These are phyloP conservation scores for Endotricha flammealis DNA, from an alignment of 2,888 invertebrate species.

Conservation along the genomic window DNA sequence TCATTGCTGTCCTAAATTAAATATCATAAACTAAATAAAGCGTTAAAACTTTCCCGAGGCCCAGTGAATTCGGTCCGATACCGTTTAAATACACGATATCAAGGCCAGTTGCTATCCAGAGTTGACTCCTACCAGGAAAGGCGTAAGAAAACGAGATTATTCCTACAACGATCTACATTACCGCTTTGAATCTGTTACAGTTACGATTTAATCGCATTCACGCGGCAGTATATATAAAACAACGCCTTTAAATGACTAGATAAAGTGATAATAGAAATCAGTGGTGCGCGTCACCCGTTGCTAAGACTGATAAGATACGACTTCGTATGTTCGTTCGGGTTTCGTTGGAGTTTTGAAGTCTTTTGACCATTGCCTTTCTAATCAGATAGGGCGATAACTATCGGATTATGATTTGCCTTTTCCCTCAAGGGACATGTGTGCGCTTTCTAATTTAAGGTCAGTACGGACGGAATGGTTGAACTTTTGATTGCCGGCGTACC, in stretches of 20 bases:
- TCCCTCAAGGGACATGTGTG: not conserved
- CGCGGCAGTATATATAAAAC: slow-evolving; percentile 30
- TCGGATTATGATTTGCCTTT: slow-evolving; percentile 1
- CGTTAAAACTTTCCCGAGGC: slow-evolving; percentile 15
- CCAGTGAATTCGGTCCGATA: slow-evolving; percentile 15
- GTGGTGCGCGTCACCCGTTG: slow-evolving; percentile 38
- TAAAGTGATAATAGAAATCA: slow-evolving; percentile 38
- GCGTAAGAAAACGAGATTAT: not conserved
- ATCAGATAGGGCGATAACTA: not conserved
- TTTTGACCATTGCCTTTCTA: slow-evolving; percentile 5
- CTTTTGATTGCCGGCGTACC: too few species aligned
- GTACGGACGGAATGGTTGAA: too few species aligned
- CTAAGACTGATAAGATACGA: slow-evolving; percentile 53
- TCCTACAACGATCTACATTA: slow-evolving; percentile 19
- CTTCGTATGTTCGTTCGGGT: slow-evolving; percentile 17
- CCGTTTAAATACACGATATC: slow-evolving; percentile 14
- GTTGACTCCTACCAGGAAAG: slow-evolving; percentile 9
- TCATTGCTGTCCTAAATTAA: slow-evolving; percentile 1
- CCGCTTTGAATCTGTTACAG: not conserved
- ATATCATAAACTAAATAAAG: slow-evolving; percentile 14
- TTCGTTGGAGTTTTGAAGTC: slow-evolving; percentile 26
- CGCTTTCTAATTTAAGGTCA: not conserved
- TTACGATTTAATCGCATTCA: slow-evolving; percentile 15
- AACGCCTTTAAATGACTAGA: slow-evolving; percentile 21
- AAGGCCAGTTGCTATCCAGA: slow-evolving; percentile 14